These are phyloP conservation scores for Apogon talboti DNA, from an alignment of 2,797 vertebrate species.

Conservation along the genomic window DNA sequence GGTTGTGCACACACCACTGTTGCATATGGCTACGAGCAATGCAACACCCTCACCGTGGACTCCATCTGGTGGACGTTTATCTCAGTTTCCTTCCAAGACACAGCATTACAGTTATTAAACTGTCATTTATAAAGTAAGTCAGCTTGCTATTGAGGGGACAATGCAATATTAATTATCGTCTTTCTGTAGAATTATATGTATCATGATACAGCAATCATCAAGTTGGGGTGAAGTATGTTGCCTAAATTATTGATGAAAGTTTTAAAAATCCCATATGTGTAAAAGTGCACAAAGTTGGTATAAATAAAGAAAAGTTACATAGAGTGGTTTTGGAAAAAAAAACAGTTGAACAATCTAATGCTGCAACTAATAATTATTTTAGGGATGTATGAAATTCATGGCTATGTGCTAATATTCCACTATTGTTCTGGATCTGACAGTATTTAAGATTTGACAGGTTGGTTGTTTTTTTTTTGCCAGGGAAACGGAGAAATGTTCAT, in stretches of 20 bases:
- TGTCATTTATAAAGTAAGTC: conserved; percentile 1
- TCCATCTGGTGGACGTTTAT: conserved; percentile 63
- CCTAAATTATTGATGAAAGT: neutral
- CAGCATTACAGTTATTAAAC: conserved; percentile 17
- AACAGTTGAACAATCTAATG: no score
- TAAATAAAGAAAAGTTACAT: no score
- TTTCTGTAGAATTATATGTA: neutral
- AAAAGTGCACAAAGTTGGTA: no score
- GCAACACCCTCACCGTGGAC: conserved; percentile 66
- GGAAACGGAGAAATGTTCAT: no score
- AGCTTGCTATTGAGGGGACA: conserved; percentile 1
- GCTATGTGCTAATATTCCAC: no score
- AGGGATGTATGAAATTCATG: no score
- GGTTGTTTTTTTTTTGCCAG: no score
- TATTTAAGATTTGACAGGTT: no score
- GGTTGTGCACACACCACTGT: conserved; percentile 51
- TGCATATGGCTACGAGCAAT: conserved; percentile 76
- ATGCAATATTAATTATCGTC: conserved; percentile 14
- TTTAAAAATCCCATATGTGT: no score
- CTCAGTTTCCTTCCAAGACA: conserved; percentile 29
- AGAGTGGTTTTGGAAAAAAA: neutral
- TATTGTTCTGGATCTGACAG: no score
- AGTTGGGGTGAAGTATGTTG: neutral
- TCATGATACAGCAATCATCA: neutral
- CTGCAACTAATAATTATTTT: no score